Conservation (phyloP, 2,888 invertebrate genomes). For the Caenorhabditis sp. region DNA sequence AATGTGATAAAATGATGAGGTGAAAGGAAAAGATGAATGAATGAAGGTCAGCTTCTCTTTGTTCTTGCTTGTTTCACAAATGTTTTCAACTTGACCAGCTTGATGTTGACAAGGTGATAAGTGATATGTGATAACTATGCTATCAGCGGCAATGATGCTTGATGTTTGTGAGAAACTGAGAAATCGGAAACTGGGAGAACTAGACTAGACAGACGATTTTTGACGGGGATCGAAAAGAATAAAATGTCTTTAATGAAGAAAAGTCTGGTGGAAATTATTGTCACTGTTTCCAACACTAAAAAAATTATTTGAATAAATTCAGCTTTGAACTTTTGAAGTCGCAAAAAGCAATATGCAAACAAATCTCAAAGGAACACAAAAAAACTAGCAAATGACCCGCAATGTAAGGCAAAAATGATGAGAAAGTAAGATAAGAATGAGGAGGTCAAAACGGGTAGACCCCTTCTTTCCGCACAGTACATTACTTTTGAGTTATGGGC, state of each 20-base stretch:
- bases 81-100: slow-evolving; percentile 29
- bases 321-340: not conserved
- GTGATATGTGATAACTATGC: slow-evolving; percentile 38
- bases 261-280: no score
- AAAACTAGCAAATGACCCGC: slow-evolving; percentile 37
- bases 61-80: slow-evolving; percentile 34
- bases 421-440: slow-evolving; percentile 34
- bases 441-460: slow-evolving; percentile 26
- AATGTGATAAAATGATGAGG: slow-evolving; percentile 7
- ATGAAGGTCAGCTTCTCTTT: slow-evolving; percentile 39
- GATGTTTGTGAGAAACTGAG: slow-evolving; percentile 20
- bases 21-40: not conserved
- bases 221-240: no score
- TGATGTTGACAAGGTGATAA: slow-evolving; percentile 23
- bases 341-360: slow-evolving; percentile 8
- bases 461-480: slow-evolving; percentile 24
- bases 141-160: slow-evolving; percentile 29
- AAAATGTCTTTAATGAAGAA: no score
- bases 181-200: slow-evolving; percentile 1
- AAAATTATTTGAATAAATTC: no score
- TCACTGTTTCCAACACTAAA: no score
- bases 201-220: slow-evolving; percentile 2
- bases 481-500: slow-evolving; percentile 14
- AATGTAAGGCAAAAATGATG: slow-evolving; percentile 33
- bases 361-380: not conserved